Base-by-base conservation (phyloP, 2,113 vertebrate species). In the Cacatua alba region DNA sequence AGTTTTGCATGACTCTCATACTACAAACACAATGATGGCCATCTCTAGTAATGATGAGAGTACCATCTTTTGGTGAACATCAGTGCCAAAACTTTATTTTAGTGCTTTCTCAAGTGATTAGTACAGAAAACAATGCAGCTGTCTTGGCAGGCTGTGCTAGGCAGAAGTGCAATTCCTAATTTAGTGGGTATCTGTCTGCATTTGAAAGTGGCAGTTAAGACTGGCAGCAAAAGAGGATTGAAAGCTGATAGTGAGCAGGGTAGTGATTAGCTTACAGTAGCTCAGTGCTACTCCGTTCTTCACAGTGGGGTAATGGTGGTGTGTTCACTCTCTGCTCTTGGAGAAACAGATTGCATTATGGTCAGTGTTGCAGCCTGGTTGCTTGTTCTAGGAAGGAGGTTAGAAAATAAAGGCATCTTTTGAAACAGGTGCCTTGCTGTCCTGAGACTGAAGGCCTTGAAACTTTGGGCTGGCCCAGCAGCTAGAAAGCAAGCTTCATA, bases 21-120 rank as follows among this genome's bases (percentile, higher is more conserved):
- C 62, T 65, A 41, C 76, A 90, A 82, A 26, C n/a, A 60, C 31
- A 26, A 9, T 35, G 64, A 23, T 78, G 35, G 25, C 35, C 4
- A 17, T 92, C 51, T 74, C 55, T 57, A 48, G 33, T 91, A 84
- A 79, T 69, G 57, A 71, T 31, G 65, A 33, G 72, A 86, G 37
- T 76, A 75, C 51, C 76, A 76, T 92, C 68, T 78, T 24, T 81
- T 81, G 60, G 82, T 76, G 69, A 82, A 68, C 31, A 26, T 64
- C 25, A 33, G n/a, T 82, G 90, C 92, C 79, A 76, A 68, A 68
- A 17, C 82, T 75, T 95, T 92, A 88, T 94, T 95, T 94, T 86
- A 88, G 65, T 91, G 71, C 68, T 44, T 96, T 86, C 23, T 11
- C 24, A 55, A 91, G 57, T 79, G 78, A 52, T 91, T 83, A 91